Base-by-base conservation (phyloP, 2,797 vertebrate genomes). In the Coracias cyanogaster region DNA sequence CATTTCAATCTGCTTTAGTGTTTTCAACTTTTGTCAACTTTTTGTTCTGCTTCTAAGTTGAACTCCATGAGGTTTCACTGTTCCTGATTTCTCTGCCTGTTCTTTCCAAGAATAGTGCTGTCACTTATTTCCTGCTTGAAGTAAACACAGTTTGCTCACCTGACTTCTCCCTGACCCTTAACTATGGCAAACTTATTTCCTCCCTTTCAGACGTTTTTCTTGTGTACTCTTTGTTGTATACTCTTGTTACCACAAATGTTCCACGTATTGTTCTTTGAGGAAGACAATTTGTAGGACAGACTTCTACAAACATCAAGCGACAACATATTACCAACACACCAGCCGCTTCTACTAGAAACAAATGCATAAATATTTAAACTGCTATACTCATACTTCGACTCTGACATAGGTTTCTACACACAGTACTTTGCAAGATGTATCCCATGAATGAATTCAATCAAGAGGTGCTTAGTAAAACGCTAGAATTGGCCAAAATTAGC, bases 61-160 rank as follows among this genome's bases (percentile, higher is more conserved):
- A 91, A 72, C 35, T 76, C 71, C 31, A 33, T 0, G 3, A 86
- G 37, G 86, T 66, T 84, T 74, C n/a, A 62, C 66, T 89, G 41
- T n/a, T 81, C 54, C 48, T 72, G 46, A 62, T 52, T 92, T 48
- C 55, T 77, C 55, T 76, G 51, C 39, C 62, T 76, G 77, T 54
- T 94, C 90, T 88, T 94, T 94, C 91, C 74, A 96, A 84, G 77
- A 94, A 93, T 71, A 94, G 80, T 48, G 48, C 73, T 92, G 81
- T 87, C 70, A 78, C 33, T 1, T 5, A 73, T 87, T 94, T 96
- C 88, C 91, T 90, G 55, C 78, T 51, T 80, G 41, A 94, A 95
- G 81, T 93, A 95, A 96, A 94, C 66, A 87, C 24, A 24, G 5
- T 46, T 80, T 43, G 55, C 71, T 90, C 93, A 94, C 94, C 93